Percentiles rank a stretch among this genome's conserved stretches.
These are phyloP conservation scores for Corythornis madagascariensis DNA, from an alignment of 2,113 vertebrate genomes.

Conservation along the genomic window DNA sequence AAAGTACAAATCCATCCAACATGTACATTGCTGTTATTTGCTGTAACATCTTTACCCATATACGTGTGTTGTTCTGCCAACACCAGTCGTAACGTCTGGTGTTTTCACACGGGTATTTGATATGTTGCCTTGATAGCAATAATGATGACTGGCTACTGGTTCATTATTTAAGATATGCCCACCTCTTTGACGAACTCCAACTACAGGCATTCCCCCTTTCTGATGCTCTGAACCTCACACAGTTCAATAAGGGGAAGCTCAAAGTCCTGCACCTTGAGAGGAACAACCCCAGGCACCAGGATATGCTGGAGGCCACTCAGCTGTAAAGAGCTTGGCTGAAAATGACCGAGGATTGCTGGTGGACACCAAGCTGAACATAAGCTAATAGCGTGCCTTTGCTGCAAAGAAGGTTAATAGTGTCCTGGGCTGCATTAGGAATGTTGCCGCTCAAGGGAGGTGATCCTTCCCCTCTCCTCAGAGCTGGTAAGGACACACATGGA, in stretches of 20 bases:
- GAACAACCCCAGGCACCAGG: not conserved
- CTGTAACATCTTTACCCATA: no score
- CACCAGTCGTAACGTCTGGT: accelerated
- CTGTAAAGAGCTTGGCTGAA: not conserved
- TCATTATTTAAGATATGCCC: not conserved
- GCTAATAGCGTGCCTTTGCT: not conserved
- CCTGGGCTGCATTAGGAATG: not conserved
- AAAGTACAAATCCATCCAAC: not conserved
- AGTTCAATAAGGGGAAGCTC: not conserved
- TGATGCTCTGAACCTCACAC: not conserved
- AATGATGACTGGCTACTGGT: not conserved
- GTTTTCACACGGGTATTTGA: not conserved
- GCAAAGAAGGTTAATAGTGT: not conserved
- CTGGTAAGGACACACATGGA: not conserved
- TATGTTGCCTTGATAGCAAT: not conserved
- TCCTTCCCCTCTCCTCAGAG: not conserved
- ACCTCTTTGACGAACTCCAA: not conserved
- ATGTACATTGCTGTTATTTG: accelerated
- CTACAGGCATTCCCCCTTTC: not conserved
- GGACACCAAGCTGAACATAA: not conserved
- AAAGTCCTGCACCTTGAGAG: not conserved
- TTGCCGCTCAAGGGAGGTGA: not conserved
- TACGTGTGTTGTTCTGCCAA: not conserved
- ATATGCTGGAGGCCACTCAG: not conserved
- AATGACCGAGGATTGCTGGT: not conserved